Evolutionary conservation across 2,113 vertebrate genomes (phyloP).

Genomic region (Hydrolagus affinis): DNA sequence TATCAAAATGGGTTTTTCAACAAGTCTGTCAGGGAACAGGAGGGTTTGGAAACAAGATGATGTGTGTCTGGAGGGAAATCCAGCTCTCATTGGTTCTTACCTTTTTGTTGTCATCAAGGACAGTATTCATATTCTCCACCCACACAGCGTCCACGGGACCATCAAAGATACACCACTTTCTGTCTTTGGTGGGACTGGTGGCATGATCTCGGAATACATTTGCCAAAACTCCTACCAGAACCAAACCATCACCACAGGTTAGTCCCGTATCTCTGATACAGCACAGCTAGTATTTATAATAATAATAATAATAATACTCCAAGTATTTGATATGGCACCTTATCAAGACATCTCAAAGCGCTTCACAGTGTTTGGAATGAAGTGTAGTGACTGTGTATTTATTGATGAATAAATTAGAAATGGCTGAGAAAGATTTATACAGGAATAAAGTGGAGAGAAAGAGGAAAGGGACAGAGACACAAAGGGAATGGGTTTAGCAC

Average conservation of each 20-base stretch:
- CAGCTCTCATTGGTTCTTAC: constrained; percentile 34
- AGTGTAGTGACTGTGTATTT: no score
- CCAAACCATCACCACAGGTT: constrained; percentile 42
- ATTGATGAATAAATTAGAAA: no score
- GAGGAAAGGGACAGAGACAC: no score
- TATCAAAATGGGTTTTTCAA: no score
- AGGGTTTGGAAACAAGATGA: neutral
- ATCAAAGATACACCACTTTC: constrained; percentile 44
- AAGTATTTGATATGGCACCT: no score
- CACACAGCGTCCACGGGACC: constrained; percentile 42
- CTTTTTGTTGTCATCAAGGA: constrained; percentile 41
- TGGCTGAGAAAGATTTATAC: no score
- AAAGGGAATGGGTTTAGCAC: no score
- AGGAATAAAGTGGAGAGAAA: no score
- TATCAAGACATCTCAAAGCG: no score
- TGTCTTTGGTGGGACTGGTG: constrained; percentile 33
- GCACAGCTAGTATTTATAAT: neutral
- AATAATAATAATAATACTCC: no score
- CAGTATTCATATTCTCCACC: constrained; percentile 43
- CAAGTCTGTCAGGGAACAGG: neutral
- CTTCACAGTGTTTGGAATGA: no score
- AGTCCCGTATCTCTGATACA: constrained; percentile 45
- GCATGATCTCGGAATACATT: constrained; percentile 38
- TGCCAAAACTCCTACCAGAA: constrained; percentile 41
- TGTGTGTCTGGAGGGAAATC: neutral